Percentiles rank a stretch among this genome's conserved stretches.
Evolutionary conservation across 2,113 vertebrate genomes (phyloP).

Genomic region (Empidonax alnorum): DNA sequence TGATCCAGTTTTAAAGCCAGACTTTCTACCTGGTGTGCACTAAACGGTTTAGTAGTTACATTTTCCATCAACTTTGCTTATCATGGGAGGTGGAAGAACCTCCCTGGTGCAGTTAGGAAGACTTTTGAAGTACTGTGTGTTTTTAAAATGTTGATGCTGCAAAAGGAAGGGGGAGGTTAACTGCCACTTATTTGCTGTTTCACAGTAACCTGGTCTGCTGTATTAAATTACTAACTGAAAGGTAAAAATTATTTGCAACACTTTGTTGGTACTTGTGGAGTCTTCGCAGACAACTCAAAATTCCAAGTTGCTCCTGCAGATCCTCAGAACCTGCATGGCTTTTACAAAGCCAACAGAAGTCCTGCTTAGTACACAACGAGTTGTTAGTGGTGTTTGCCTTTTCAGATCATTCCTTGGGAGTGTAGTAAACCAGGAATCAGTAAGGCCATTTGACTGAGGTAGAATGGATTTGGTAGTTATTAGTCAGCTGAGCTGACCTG

Average conservation of each 20-base stretch:
- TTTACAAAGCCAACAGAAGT: not conserved
- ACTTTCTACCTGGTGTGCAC: not conserved
- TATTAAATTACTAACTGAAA: not conserved
- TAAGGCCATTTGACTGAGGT: not conserved
- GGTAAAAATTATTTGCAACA: not conserved
- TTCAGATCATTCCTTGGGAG: not conserved
- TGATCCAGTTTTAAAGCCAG: not conserved
- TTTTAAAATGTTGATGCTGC: not conserved
- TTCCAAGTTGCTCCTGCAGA: not conserved
- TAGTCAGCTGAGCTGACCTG: not conserved
- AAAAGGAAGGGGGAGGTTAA: not conserved
- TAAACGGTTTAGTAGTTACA: not conserved
- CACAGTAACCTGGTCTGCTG: not conserved
- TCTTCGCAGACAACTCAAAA: not conserved
- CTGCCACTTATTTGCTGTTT: not conserved
- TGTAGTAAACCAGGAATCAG: not conserved
- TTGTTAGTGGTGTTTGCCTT: not conserved
- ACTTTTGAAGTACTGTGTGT: not conserved
- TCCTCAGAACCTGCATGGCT: fast-evolving
- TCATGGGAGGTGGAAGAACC: not conserved
- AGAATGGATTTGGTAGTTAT: not conserved
- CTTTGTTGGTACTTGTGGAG: not conserved
- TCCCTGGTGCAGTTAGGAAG: not conserved
- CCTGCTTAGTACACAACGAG: not conserved
- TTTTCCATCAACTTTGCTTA: not conserved